Base-by-base conservation (phyloP, 2,888 invertebrate genomes). In the Seira ritae region DNA sequence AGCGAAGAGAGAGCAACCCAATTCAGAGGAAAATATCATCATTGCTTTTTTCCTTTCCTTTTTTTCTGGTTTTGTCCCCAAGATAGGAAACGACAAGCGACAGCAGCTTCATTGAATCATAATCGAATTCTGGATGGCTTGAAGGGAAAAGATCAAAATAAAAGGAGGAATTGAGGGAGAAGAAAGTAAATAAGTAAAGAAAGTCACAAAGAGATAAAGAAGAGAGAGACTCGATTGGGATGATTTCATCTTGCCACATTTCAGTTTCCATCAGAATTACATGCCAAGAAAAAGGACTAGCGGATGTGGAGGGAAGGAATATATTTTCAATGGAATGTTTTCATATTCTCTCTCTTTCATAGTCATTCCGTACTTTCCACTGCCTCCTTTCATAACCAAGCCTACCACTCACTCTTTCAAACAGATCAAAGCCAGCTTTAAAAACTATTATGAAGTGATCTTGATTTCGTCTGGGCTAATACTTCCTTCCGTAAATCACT, bases 71-170 rank as follows among this genome's bases (percentile, higher is more conserved):
- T 68, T 24, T 68, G 68, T 68, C 68, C 68, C 55, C 76, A 60
- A 71, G 72, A 83, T 77, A 80, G 80, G 75, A 83, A 73, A 80
- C 82, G 83, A 83, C 83, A 85, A 82, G 82, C 82, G 81, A 83
- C 84, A 85, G 85, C 84, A 80, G 81, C 85, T 85, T 85, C 85
- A 85, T 85, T 85, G 85, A 85, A 85, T 85, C 85, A 85, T 85
- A 85, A 85, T 85, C 85, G 85, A 85, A 85, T 85, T 84, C 31
- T 31, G 8, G 81, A 80, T 85, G 67, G 80, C 85, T 85, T 55
- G 79, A 75, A 85, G 84, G 80, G 84, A 84, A 80, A 71, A 83
- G 77, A 80, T 80, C 80, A 80, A 80, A 75, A 80, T 70, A 75
- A 75, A 73, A 80, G 70, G 74, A 75, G 70, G 75, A 69, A 80